A percentile compares a stretch with the other conserved stretches of the same genome.
Conservation (phyloP, 2,888 invertebrate genomes). For the Holacanthella duospinosa region DNA sequence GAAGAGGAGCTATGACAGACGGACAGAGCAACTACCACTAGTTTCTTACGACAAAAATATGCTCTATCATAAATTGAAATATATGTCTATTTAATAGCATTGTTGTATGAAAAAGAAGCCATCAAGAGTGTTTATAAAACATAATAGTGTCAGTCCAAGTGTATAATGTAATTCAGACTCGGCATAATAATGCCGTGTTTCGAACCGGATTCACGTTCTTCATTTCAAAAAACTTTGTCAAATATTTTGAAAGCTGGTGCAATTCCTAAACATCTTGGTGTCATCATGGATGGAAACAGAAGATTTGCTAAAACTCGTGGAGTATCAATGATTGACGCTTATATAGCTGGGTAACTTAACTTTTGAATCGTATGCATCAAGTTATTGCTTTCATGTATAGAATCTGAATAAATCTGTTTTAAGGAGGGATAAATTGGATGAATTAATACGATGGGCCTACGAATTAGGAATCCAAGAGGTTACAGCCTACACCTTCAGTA, state of each 20-base stretch:
- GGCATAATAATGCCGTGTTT: no score
- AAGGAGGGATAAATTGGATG: conserved; percentile 67
- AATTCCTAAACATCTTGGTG: conserved; percentile 82
- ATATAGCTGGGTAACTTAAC: conserved; percentile 40
- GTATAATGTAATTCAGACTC: no score
- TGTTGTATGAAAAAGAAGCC: no score
- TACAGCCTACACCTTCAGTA: conserved; percentile 97
- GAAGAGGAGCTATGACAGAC: no score
- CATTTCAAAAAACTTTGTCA: conserved; percentile 62
- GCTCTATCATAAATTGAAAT: no score
- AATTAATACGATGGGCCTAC: conserved; percentile 78
- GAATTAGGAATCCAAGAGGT: conserved; percentile 86
- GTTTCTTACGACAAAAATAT: no score
- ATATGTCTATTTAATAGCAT: no score
- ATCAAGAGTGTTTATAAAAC: no score
- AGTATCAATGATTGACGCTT: conserved; percentile 46
- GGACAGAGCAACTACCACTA: no score
- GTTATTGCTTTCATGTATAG: neutral
- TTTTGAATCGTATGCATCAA: neutral
- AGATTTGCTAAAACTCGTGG: conserved; percentile 35
- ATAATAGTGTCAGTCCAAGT: no score
- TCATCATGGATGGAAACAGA: conserved; percentile 59
- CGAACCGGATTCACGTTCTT: conserved; percentile 51
- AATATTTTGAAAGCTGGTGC: conserved; percentile 67
- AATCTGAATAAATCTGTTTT: conserved; percentile 18